phyloP scores from a whole-genome alignment of 2,113 vertebrate genomes.

The Vicugna pacos region DNA sequence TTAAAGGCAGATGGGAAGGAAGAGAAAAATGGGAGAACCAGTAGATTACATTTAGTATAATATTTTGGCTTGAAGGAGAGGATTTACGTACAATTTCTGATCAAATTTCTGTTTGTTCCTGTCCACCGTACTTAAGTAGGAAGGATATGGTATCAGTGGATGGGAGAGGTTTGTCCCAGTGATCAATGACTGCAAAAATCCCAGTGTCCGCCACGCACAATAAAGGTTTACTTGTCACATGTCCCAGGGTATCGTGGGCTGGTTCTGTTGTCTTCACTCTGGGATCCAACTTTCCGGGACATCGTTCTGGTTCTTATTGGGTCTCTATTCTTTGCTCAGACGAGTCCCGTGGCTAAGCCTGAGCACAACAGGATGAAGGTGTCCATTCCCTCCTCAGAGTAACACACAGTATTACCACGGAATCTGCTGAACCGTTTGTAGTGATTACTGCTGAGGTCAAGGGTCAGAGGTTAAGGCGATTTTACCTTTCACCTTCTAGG shows the following conservation, averaged over 20 bases:
- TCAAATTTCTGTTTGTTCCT: constrained; percentile 30
- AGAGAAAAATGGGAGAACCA: constrained; percentile 50
- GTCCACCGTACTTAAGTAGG: neutral
- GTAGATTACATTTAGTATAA: neutral
- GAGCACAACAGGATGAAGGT: neutral
- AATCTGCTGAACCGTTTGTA: neutral
- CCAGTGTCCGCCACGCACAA: neutral
- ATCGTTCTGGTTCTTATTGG: neutral
- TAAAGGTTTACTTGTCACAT: neutral
- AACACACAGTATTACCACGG: neutral
- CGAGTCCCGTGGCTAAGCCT: neutral
- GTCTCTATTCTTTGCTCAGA: neutral
- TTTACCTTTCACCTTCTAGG: neutral
- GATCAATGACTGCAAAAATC: neutral
- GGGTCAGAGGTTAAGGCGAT: neutral
- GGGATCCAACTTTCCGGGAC: neutral
- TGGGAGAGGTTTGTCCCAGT: neutral
- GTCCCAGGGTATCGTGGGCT: neutral
- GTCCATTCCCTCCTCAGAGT: neutral
- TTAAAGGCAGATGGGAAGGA: constrained; percentile 46
- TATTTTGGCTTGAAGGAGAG: constrained; percentile 52
- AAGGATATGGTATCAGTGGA: neutral
- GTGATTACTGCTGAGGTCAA: neutral
- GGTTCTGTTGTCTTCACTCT: neutral
- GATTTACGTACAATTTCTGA: constrained; percentile 33